Percentiles rank a stretch among this genome's conserved stretches.
Conservation (phyloP, 2,797 vertebrate genomes). For the Sebastes matsubarae region DNA sequence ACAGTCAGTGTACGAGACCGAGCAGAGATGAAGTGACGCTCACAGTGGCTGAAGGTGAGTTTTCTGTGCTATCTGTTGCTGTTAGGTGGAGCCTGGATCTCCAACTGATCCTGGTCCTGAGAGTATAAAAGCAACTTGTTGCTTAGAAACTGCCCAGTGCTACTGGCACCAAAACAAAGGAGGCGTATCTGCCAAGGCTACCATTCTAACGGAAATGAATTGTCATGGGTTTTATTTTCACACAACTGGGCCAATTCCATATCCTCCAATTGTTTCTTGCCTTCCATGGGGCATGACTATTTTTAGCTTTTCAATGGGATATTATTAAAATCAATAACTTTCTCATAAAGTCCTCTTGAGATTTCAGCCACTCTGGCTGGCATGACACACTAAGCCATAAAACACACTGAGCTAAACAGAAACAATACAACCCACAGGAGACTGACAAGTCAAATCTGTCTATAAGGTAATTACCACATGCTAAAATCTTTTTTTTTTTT, state of each 20-base stretch:
- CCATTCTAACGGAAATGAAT: constrained; percentile 60
- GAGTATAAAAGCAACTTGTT: constrained; percentile 25
- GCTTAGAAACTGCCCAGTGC: constrained; percentile 40
- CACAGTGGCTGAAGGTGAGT: not conserved
- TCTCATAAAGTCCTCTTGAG: constrained; percentile 47
- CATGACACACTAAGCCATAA: constrained; percentile 28
- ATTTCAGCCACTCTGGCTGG: constrained; percentile 12
- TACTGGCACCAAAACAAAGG: constrained; percentile 67
- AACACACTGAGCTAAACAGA: constrained; percentile 20
- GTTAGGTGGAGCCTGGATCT: constrained; percentile 17
- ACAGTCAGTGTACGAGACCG: not conserved
- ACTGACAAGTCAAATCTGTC: constrained; percentile 6
- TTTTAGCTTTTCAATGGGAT: constrained; percentile 64
- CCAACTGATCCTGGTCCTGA: constrained; percentile 23
- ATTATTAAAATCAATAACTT: constrained; percentile 68
- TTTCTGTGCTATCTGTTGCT: not conserved
- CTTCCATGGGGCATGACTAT: constrained; percentile 56
- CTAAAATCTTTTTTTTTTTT: constrained; percentile 1
- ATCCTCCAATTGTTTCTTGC: constrained; percentile 74
- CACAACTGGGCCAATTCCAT: constrained; percentile 61
- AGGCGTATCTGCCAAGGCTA: constrained; percentile 52
- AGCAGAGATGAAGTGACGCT: not conserved
- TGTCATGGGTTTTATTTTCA: constrained; percentile 59
- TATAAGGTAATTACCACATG: constrained; percentile 2
- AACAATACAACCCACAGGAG: not conserved